Conservation (phyloP, 1,140 invertebrate genomes). For the Oscheius sp. region DNA sequence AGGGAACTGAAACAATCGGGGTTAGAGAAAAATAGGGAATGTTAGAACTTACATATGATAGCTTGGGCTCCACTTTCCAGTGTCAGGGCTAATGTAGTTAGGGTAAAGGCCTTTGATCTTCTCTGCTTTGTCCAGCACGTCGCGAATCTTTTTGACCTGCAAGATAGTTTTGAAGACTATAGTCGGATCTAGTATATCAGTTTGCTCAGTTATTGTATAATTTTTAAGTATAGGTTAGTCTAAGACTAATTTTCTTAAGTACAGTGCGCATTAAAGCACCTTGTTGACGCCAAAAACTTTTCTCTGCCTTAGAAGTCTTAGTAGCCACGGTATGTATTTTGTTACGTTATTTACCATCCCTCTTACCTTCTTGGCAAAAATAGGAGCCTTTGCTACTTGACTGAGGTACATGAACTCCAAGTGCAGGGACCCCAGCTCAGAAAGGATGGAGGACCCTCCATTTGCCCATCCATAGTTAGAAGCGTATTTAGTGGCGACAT, state of each 20-base stretch:
- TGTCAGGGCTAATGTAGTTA: conserved; percentile 90
- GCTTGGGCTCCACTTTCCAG: conserved; percentile 86
- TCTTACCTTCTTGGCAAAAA: conserved; percentile 78
- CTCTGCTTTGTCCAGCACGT: conserved; percentile 76
- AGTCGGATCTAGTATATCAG: background rate
- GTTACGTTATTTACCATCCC: too few relatives aligned
- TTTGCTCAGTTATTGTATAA: background rate
- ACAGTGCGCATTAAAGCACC: too few relatives aligned
- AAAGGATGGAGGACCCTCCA: conserved; percentile 88
- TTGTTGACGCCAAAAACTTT: too few relatives aligned
- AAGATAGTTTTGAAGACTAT: background rate
- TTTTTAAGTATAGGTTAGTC: background rate
- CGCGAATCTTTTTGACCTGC: conserved; percentile 71
- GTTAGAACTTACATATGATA: conserved; percentile 21
- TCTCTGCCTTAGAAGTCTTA: too few relatives aligned
- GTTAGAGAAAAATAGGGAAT: background rate
- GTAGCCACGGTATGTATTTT: too few relatives aligned
- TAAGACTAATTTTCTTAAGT: too few relatives aligned
- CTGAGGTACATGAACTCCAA: conserved; percentile 91
- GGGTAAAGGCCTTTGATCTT: conserved; percentile 91
- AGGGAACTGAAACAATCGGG: conserved; percentile 78
- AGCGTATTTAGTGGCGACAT: conserved; percentile 44
- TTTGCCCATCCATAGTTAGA: conserved; percentile 96
- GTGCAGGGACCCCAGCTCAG: conserved; percentile 92
- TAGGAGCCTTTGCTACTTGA: conserved; percentile 83